A percentile compares a stretch with the other conserved stretches of the same genome.
Evolutionary conservation across 2,888 invertebrate genomes (phyloP).

Genomic region (Troides helena): DNA sequence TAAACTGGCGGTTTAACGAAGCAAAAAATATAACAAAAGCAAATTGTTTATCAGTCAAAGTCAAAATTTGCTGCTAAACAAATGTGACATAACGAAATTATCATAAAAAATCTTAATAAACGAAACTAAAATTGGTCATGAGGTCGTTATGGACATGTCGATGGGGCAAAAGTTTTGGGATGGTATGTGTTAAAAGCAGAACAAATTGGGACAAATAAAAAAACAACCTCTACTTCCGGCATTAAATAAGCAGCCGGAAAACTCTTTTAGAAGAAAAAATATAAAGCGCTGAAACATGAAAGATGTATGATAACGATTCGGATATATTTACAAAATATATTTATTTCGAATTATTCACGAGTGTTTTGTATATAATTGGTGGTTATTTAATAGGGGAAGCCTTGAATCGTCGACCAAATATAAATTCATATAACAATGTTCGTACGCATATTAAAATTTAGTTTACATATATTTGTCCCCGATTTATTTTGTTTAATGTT

Average conservation of each 20-base stretch:
- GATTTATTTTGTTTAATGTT: too few species aligned
- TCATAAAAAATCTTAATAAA: too few species aligned
- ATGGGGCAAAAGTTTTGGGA: slow-evolving; percentile 9
- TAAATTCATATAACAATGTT: background rate
- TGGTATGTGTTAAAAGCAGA: background rate
- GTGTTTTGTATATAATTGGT: background rate
- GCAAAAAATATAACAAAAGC: too few species aligned
- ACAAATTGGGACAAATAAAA: background rate
- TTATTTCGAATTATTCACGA: slow-evolving; percentile 3
- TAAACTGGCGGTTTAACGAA: too few species aligned
- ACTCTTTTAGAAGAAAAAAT: too few species aligned
- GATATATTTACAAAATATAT: background rate
- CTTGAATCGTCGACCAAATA: background rate
- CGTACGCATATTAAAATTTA: background rate
- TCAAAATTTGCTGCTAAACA: too few species aligned
- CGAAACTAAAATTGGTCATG: slow-evolving; percentile 5
- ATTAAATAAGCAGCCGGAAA: too few species aligned
- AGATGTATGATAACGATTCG: slow-evolving; percentile 7
- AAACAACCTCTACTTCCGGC: too few species aligned
- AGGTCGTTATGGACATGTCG: slow-evolving; percentile 24
- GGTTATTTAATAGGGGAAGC: slow-evolving; percentile 2
- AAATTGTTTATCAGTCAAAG: too few species aligned
- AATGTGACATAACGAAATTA: too few species aligned
- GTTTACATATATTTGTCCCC: too few species aligned
- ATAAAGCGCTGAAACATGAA: background rate